Conservation (phyloP, 1,140 invertebrate species). For the Panagrolaimus sp. region DNA sequence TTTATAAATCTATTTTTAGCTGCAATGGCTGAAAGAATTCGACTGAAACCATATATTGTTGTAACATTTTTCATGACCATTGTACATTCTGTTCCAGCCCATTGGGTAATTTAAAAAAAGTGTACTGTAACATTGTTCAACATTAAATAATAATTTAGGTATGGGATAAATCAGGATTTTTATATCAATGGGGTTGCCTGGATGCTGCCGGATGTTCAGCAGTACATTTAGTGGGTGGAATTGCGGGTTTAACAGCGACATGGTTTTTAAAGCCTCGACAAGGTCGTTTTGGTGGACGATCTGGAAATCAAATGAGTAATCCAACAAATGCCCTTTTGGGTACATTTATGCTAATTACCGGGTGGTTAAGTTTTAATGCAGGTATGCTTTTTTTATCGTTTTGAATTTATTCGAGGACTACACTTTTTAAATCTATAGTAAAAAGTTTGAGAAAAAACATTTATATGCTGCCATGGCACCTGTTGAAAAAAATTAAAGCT, state of each 20-base stretch:
- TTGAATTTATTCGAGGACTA: no score
- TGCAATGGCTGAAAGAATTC: constrained; percentile 68
- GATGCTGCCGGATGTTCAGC: constrained; percentile 77
- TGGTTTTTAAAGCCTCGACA: constrained; percentile 77
- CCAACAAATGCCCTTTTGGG: constrained; percentile 85
- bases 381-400: neutral
- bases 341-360: constrained; percentile 78
- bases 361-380: constrained; percentile 9
- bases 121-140: constrained; percentile 73
- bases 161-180: constrained; percentile 79
- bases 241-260: constrained; percentile 76
- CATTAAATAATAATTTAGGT: constrained; percentile 63
- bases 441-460: no score
- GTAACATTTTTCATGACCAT: constrained; percentile 82
- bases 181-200: constrained; percentile 73
- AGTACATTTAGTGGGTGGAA: constrained; percentile 79
- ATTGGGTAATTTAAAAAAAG: constrained; percentile 67
- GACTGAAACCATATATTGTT: constrained; percentile 81
- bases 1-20: constrained; percentile 36
- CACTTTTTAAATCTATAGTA: no score
- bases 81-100: constrained; percentile 84
- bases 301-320: constrained; percentile 67
- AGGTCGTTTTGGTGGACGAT: constrained; percentile 32
- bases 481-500: neutral
- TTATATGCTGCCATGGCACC: no score